A percentile compares a stretch with the other conserved stretches of the same genome.
These are phyloP conservation scores for Abrostola tripartita DNA, from an alignment of 2,888 invertebrate genomes.

Conservation along the genomic window DNA sequence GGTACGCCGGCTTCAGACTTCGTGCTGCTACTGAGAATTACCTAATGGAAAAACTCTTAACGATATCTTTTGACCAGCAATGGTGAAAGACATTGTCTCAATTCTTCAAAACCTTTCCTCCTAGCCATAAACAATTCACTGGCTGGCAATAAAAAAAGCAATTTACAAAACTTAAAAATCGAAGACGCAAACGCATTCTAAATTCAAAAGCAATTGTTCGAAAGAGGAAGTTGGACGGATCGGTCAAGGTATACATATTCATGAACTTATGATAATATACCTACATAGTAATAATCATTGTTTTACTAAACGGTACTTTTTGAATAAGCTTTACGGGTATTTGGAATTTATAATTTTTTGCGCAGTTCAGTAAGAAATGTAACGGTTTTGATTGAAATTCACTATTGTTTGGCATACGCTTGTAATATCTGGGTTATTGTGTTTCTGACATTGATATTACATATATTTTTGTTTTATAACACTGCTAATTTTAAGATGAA, in stretches of 20 bases:
- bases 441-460: neutral
- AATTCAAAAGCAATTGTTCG: slow-evolving; percentile 19
- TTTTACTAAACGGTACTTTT: slow-evolving; percentile 50
- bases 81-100: no score
- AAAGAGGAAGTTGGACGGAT: slow-evolving; percentile 45
- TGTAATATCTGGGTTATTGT: neutral
- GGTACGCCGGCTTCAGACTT: no score
- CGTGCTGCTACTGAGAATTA: no score
- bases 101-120: neutral
- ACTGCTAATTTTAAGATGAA: no score
- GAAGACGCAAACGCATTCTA: slow-evolving; percentile 15
- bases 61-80: no score
- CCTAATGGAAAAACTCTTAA: no score
- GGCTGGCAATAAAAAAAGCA: neutral
- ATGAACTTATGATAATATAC: slow-evolving; percentile 42
- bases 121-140: neutral
- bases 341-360: slow-evolving; percentile 42
- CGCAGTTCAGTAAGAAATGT: slow-evolving; percentile 11
- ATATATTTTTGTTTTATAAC: no score
- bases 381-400: slow-evolving; percentile 24
- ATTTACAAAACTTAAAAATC: neutral
- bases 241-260: slow-evolving; percentile 57
- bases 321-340: slow-evolving; percentile 35
- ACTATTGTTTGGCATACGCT: neutral
- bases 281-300: slow-evolving; percentile 49